phyloP scores from a whole-genome alignment of 1,140 invertebrate genomes.

The Drosophila bipectinata region DNA sequence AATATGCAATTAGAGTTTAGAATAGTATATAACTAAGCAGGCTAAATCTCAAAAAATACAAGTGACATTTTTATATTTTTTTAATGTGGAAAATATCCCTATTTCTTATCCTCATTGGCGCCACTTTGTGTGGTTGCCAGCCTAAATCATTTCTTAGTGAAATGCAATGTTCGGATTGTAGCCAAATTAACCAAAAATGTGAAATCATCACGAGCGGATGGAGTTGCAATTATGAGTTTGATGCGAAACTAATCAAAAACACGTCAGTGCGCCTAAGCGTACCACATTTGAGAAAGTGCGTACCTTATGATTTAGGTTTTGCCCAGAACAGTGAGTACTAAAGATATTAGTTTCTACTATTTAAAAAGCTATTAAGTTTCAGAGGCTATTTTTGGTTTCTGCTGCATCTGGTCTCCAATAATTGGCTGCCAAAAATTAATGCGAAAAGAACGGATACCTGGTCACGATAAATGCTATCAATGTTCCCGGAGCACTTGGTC shows the following conservation, averaged over 20 bases:
- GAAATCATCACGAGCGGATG: not conserved
- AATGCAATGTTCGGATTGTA: conserved; percentile 20
- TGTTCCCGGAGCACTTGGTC: conserved; percentile 6
- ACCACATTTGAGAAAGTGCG: not conserved
- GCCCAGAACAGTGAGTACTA: not conserved
- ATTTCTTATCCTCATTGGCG: not conserved
- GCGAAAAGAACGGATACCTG: not conserved
- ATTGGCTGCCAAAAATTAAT: conserved; percentile 19
- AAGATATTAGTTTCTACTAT: not conserved
- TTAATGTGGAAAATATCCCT: not conserved
- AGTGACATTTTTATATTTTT: not conserved
- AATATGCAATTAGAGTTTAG: conserved; percentile 59
- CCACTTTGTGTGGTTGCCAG: not conserved
- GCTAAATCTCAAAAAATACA: not conserved
- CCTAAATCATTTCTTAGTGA: not conserved
- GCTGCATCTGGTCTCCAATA: conserved; percentile 27
- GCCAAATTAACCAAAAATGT: not conserved
- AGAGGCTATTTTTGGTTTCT: conserved; percentile 4
- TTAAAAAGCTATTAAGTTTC: not conserved
- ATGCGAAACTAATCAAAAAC: not conserved
- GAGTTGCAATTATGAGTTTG: conserved; percentile 1
- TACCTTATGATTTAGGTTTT: conserved; percentile 7
- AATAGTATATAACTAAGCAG: not conserved
- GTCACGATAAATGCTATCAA: not conserved
- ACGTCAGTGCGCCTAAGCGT: not conserved